A percentile compares a stretch with the other conserved stretches of the same genome.
phyloP scores from a whole-genome alignment of 1,140 invertebrate genomes.

The Lepidurus apus region DNA sequence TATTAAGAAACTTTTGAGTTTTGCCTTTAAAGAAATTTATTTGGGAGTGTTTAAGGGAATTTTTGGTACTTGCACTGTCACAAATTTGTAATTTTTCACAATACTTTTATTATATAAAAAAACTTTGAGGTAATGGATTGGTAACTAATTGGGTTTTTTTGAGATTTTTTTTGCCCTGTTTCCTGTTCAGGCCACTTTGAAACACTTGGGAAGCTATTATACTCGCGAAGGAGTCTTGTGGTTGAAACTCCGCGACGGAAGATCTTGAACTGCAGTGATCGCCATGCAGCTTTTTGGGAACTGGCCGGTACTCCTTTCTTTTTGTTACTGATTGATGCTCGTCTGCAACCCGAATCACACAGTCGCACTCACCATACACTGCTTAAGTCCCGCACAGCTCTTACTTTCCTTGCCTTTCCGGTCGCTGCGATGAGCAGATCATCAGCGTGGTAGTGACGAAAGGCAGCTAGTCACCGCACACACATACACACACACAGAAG shows the following conservation, averaged over 20 bases:
- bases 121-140: too few species aligned
- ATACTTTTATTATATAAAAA: too few species aligned
- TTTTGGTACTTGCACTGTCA: too few species aligned
- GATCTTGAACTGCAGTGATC: conserved; percentile 1
- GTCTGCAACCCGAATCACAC: neutral
- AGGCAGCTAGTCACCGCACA: conserved; percentile 17
- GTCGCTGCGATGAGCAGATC: conserved; percentile 2
- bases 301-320: conserved; percentile 9
- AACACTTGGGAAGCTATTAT: neutral
- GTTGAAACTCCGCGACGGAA: conserved; percentile 13
- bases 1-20: too few species aligned
- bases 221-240: neutral
- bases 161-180: neutral
- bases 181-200: neutral
- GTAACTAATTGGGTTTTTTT: too few species aligned
- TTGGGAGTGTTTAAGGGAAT: too few species aligned
- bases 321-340: conserved; percentile 14
- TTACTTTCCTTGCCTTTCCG: neutral
- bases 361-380: neutral
- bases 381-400: neutral
- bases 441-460: conserved; percentile 9
- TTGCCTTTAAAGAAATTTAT: too few species aligned
- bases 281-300: conserved; percentile 1
- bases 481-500: neutral
- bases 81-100: too few species aligned